A percentile compares a stretch with the other conserved stretches of the same genome.
phyloP scores from a whole-genome alignment of 2,888 invertebrate species.

The Cylindroiulus punctatus region DNA sequence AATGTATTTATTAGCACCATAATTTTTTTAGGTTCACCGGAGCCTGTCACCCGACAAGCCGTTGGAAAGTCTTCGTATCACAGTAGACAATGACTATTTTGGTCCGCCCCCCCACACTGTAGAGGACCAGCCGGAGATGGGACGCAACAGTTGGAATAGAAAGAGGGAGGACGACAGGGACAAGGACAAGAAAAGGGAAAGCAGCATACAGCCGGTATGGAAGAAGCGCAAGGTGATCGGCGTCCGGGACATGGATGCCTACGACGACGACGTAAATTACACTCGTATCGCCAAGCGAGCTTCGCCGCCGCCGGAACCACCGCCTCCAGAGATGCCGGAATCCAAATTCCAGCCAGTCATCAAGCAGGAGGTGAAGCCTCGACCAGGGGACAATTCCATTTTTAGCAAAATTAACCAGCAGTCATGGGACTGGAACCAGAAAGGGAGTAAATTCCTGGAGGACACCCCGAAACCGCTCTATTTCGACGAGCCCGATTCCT shows the following conservation, averaged over 20 bases:
- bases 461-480: background rate
- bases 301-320: background rate
- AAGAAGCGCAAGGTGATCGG: conserved; percentile 40
- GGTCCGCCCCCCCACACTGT: background rate
- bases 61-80: background rate
- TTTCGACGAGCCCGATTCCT: background rate
- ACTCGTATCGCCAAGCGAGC: background rate
- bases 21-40: background rate
- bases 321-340: background rate
- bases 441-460: background rate
- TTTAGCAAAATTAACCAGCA: background rate
- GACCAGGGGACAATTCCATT: background rate
- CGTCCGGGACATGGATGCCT: conserved; percentile 51
- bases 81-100: conserved; percentile 1
- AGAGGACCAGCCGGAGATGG: background rate
- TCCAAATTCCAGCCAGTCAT: background rate
- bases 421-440: background rate
- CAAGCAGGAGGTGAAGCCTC: background rate
- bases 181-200: background rate
- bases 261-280: conserved; percentile 37
- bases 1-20: background rate
- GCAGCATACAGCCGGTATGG: conserved; percentile 46
- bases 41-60: background rate
- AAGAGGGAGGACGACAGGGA: background rate
- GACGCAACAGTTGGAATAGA: background rate